Base-by-base conservation (phyloP, 2,797 vertebrate genomes). In the Syngnathus rostellatus region DNA sequence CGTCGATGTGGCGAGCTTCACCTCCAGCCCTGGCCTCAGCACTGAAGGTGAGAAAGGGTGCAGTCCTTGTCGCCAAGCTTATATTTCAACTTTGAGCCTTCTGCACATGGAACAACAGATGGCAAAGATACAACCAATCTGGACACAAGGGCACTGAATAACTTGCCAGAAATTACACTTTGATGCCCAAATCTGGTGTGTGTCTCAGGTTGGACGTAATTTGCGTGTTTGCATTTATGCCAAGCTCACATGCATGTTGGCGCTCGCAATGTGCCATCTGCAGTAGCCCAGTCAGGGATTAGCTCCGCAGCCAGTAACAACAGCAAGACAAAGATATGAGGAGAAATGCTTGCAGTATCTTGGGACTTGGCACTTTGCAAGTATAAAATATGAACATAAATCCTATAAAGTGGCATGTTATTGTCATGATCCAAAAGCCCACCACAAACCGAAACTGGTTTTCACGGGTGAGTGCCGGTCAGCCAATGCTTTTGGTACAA, bases 1-100 rank as follows among this genome's bases (percentile, higher is more conserved):
- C 72, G 97, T 99, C 55, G 97, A 99, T 81, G 97, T 99, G 89
- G 97, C 97, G 89, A 98, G 97, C 86, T 99, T 99, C 89, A 99
- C 97, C 79, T 99, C 97, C 89, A 99, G 97, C 85, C 97, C 97
- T 25, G 97, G 97, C 77, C 94, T 99, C 91, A 99, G 97, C 91
- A 99, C 97, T 84, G 97, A 99, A 93, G 97, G 97, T 99, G 91
- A 83, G 81, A 5, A 64, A 16, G 60, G 1, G 39, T 64, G 11
- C 50, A 16, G 65, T 54, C 7, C n/a, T 2, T 57, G 37, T 67
- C 71, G 21, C 72, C 21, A 12, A 16, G 37, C 23, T 62, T 51
- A 31, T 46, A 16, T 10, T 48, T 64, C 51, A 63, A 64, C 63
- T 66, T 51, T 1, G 23, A 46, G 70, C 63, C 48, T 51, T 12